phyloP scores from a whole-genome alignment of 2,888 invertebrate species.

The Ashinkailepas kermadecensis region DNA sequence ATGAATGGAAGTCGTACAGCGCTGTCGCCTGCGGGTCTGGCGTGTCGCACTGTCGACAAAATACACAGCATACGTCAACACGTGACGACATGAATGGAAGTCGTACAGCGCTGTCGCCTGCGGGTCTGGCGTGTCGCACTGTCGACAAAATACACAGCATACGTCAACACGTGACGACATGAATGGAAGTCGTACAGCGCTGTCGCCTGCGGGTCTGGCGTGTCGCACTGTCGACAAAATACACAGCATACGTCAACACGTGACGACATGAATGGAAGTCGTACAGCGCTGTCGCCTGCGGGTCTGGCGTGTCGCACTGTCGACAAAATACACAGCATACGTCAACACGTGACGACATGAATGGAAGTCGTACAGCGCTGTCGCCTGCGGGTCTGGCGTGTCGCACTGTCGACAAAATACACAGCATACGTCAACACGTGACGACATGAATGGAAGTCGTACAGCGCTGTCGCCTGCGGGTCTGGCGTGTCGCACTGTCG shows the following conservation, averaged over 20 bases:
- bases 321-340: too few species aligned
- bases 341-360: background rate
- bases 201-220: background rate
- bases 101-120: background rate
- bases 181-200: slow-evolving; percentile 5
- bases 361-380: background rate
- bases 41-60: too few species aligned
- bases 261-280: slow-evolving; percentile 5
- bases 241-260: too few species aligned
- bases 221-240: too few species aligned
- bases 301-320: too few species aligned
- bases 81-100: background rate
- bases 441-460: slow-evolving; percentile 11
- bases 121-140: background rate
- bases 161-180: too few species aligned
- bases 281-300: background rate
- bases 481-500: too few species aligned
- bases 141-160: too few species aligned
- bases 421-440: too few species aligned
- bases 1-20: slow-evolving; percentile 1
- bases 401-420: too few species aligned
- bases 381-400: background rate
- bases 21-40: background rate
- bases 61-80: too few species aligned
- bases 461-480: background rate